Base-by-base conservation (phyloP, 2,797 vertebrate species). In the Odontamblyopus lacepedii region DNA sequence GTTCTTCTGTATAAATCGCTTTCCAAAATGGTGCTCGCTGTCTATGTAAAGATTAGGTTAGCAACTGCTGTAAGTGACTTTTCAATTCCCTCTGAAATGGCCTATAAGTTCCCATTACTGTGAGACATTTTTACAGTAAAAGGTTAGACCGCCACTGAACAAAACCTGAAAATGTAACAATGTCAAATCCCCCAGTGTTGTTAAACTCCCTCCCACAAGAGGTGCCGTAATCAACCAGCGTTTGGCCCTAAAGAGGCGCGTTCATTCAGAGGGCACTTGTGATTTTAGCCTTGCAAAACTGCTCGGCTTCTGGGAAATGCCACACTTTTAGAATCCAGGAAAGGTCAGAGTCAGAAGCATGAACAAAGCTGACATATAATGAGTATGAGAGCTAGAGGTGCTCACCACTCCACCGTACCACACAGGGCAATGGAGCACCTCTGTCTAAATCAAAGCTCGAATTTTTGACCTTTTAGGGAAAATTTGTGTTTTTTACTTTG, bases 261-360 rank as follows among this genome's bases (percentile, higher is more conserved):
- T 82, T 84, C 71, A 67, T 4, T 78, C 73, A 72, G 48, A 59
- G 0, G 69, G 73, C 73, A 70, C 74, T 71, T 70, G 16, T 64
- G 83, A 67, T 71, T 74, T 73, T 83, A 19, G 69, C 65, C 11
- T 5, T 63, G 41, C 76, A 23, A 73, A 77, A 55, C 73, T 27
- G 71, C 75, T 78, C 67, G 1, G 2, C 80, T 69, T 23, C 76
- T 77, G 82, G 80, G 81, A 86, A 90, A 89, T 83, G 90, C 69
- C 87, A 82, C 62, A 70, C 66, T 89, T 83, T 86, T 78, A 84
- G 80, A 75, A 59, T 68, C 2, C 71, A 63, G 69, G 67, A 91
- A 93, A 92, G 88, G 92, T 91, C 90, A 87, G 85, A 83, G 61
- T 84, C 78, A 77, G 81, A 89, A 84, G 83, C 88, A 83, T 87